Evolutionary conservation across 2,888 invertebrate genomes (phyloP).

Genomic region (Vanessa cardui): DNA sequence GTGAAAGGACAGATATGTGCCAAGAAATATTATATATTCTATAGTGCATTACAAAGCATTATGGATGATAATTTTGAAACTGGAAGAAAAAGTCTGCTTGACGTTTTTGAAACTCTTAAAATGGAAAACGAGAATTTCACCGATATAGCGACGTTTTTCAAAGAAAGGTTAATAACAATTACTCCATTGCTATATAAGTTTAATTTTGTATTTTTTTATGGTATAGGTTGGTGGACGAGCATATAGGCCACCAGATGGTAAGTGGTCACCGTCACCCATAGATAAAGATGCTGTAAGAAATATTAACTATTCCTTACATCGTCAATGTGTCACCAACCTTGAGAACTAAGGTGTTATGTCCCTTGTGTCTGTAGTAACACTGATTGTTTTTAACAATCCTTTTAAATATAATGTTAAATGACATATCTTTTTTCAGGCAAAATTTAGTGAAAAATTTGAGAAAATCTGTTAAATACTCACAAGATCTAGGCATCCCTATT

Average conservation of each 20-base stretch:
- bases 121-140: slow-evolving; percentile 42
- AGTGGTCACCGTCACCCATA: no score
- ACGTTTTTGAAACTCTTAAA: slow-evolving; percentile 45
- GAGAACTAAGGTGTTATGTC: no score
- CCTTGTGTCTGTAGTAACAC: no score
- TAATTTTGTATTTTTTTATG: no score
- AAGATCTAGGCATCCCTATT: slow-evolving; percentile 64
- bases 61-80: slow-evolving; percentile 51
- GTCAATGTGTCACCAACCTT: no score
- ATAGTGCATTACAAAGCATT: slow-evolving; percentile 49
- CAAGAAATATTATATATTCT: slow-evolving; percentile 61
- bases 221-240: no score
- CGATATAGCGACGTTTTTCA: slow-evolving; percentile 58
- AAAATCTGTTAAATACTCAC: slow-evolving; percentile 60
- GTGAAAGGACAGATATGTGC: slow-evolving; percentile 62
- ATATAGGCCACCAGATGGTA: no score
- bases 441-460: slow-evolving; percentile 54
- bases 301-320: no score
- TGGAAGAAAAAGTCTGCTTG: slow-evolving; percentile 54
- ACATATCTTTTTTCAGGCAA: slow-evolving; percentile 53
- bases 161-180: slow-evolving; percentile 51
- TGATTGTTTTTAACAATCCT: no score
- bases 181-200: not conserved
- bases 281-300: no score
- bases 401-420: slow-evolving; percentile 3